Percentiles rank a stretch among this genome's conserved stretches.
phyloP scores from a whole-genome alignment of 23 tunicate genomes.

The Trididemnum miniatum region DNA sequence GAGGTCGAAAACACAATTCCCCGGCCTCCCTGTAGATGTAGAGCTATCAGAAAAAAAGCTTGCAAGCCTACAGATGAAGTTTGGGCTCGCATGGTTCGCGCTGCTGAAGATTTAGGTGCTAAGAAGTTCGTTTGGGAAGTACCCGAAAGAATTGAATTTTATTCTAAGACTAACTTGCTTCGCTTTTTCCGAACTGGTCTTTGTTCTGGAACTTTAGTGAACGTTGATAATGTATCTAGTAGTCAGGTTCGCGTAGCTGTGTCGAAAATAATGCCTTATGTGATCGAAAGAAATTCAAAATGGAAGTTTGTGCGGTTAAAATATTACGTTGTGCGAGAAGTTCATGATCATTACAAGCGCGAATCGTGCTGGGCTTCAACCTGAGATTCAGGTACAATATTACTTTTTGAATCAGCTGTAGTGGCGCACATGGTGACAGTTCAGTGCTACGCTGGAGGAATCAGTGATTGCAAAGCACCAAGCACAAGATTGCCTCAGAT shows the following conservation, averaged over 20 bases:
- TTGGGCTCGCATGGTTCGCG: conserved; percentile 24
- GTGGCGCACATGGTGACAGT: no score
- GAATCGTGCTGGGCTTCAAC: no score
- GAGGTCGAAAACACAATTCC: no score
- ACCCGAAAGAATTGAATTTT: conserved; percentile 37
- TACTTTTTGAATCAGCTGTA: no score
- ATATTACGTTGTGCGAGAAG: no score
- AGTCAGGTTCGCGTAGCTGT: neutral
- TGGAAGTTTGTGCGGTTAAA: no score
- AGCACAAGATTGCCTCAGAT: no score
- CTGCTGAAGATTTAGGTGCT: conserved; percentile 42
- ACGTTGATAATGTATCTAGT: neutral
- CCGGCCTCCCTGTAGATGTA: conserved; percentile 7
- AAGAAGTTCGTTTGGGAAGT: neutral
- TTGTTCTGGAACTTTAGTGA: neutral
- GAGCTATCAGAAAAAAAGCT: conserved; percentile 7
- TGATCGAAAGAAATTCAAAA: neutral
- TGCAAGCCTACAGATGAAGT: conserved; percentile 3
- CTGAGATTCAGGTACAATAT: no score
- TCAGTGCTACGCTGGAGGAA: no score
- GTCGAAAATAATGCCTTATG: neutral
- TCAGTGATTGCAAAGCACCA: no score
- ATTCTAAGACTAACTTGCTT: neutral
- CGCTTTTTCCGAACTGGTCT: conserved; percentile 31
- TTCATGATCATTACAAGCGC: no score